A percentile compares a stretch with the other conserved stretches of the same genome.
Evolutionary conservation across 2,888 invertebrate genomes (phyloP).

Genomic region (Anthophora plumipes): DNA sequence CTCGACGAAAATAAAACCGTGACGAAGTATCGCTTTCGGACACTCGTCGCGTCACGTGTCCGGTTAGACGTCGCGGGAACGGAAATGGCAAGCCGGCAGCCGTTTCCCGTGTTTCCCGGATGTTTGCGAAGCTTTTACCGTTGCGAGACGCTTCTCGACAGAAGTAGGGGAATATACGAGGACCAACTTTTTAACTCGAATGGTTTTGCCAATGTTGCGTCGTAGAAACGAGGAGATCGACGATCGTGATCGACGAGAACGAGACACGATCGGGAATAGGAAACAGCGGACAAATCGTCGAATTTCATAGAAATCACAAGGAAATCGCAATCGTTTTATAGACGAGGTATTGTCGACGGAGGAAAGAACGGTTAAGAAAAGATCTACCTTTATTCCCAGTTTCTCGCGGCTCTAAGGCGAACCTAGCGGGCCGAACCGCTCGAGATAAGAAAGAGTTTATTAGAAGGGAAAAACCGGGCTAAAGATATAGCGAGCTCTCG

Average conservation of each 20-base stretch:
- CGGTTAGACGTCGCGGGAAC: background rate
- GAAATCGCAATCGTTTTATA: background rate
- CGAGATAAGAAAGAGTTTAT: constrained; percentile 64
- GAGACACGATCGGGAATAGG: too few species aligned
- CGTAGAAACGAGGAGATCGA: background rate
- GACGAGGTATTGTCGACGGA: background rate
- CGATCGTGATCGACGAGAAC: background rate
- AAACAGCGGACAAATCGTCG: background rate
- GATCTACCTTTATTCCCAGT: constrained; percentile 46
- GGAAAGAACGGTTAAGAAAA: constrained; percentile 2
- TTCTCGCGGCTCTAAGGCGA: constrained; percentile 30
- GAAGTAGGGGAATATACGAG: background rate
- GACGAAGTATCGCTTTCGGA: constrained; percentile 1
- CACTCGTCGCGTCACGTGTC: constrained; percentile 13
- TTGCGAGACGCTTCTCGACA: background rate
- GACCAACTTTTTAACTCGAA: background rate
- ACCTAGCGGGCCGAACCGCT: constrained; percentile 41
- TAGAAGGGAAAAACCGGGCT: constrained; percentile 30
- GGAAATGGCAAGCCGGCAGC: constrained; percentile 18
- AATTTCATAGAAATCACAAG: background rate
- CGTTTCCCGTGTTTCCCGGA: constrained; percentile 18
- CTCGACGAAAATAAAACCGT: background rate
- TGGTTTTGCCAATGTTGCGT: background rate
- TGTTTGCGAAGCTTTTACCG: constrained; percentile 24
- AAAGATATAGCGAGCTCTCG: constrained; percentile 34